A percentile compares a stretch with the other conserved stretches of the same genome.
phyloP scores from a whole-genome alignment of 2,113 vertebrate species.

The Pheucticus melanocephalus region DNA sequence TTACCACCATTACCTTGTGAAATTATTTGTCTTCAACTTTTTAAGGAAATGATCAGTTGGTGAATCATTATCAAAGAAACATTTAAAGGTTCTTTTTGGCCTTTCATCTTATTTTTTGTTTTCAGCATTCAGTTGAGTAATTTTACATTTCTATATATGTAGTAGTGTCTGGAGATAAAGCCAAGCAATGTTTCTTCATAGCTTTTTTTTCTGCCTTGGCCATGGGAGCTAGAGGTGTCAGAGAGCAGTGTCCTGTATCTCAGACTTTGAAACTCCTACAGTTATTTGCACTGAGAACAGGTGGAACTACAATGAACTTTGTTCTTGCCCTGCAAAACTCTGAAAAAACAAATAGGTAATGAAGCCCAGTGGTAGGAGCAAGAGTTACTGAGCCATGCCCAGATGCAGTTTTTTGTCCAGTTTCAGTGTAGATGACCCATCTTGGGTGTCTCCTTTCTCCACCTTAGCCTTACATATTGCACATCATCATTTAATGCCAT shows the following conservation, averaged over 20 bases:
- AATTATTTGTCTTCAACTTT: background rate
- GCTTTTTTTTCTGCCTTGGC: background rate
- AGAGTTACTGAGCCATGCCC: background rate
- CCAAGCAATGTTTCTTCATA: background rate
- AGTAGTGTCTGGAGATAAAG: background rate
- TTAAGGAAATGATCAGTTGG: background rate
- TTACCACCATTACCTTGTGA: background rate
- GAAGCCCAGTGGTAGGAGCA: background rate
- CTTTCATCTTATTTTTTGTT: background rate
- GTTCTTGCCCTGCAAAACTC: background rate
- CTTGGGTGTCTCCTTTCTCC: background rate
- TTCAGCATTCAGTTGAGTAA: background rate
- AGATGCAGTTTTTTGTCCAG: background rate
- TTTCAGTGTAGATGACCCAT: background rate
- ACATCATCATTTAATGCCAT: rapidly evolving
- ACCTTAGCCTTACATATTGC: background rate
- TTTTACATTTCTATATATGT: background rate
- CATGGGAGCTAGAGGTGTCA: background rate
- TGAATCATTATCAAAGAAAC: background rate
- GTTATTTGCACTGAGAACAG: background rate
- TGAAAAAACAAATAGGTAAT: background rate
- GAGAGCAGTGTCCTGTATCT: background rate
- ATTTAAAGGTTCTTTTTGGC: background rate
- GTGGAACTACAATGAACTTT: background rate
- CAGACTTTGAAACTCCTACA: background rate